Conservation (phyloP, 2,797 vertebrate species). For the Lerista edwardsae region DNA sequence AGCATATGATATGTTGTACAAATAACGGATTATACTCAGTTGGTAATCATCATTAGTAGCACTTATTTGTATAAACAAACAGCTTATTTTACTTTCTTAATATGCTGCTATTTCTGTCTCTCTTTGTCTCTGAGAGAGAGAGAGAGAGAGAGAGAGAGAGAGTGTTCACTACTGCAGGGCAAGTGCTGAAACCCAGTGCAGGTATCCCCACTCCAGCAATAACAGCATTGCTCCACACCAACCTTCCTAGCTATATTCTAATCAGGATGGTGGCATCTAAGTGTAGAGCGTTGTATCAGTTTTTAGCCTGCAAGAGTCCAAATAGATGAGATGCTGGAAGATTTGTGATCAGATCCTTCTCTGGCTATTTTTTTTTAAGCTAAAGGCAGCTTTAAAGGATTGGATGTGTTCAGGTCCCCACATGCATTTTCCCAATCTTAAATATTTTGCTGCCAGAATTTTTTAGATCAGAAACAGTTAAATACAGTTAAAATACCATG, state of each 20-base stretch:
- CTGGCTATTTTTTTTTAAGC: too few relatives aligned
- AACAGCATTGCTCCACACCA: background rate
- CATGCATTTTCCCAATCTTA: too few relatives aligned
- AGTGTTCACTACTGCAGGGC: background rate
- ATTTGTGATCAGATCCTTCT: too few relatives aligned
- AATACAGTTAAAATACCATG: too few relatives aligned
- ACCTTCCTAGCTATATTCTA: background rate
- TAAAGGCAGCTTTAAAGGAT: too few relatives aligned
- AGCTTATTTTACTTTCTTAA: background rate
- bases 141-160: too few relatives aligned
- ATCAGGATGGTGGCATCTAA: background rate
- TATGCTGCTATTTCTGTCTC: background rate
- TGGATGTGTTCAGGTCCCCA: too few relatives aligned
- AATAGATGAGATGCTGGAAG: too few relatives aligned
- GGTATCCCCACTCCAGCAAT: background rate
- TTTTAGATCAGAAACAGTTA: too few relatives aligned
- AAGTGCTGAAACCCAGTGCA: background rate
- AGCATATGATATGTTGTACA: background rate
- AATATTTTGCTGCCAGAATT: too few relatives aligned
- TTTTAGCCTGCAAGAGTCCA: too few relatives aligned
- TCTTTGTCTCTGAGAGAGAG: background rate
- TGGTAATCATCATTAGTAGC: conserved; percentile 12
- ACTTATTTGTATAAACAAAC: background rate
- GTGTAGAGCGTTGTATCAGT: too few relatives aligned
- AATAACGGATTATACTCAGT: conserved; percentile 9